Conservation (phyloP, 2,888 invertebrate genomes). For the Tetragonisca angustula region DNA sequence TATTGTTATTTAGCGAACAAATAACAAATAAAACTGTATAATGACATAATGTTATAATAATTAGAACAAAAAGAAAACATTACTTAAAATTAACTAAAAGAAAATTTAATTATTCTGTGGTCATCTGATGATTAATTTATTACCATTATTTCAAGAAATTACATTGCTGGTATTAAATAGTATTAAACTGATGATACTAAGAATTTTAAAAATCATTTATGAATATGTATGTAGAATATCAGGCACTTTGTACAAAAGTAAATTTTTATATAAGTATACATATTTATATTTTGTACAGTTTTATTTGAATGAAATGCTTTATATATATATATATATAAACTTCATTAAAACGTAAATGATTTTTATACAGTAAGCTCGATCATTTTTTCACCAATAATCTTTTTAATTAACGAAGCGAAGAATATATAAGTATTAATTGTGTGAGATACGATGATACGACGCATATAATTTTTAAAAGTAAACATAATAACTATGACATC, state of each 20-base stretch:
- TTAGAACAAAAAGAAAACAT: conserved; percentile 22
- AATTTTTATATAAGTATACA: conserved; percentile 64
- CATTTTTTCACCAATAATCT: conserved; percentile 34
- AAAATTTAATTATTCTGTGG: conserved; percentile 34
- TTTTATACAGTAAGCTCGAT: conserved; percentile 46
- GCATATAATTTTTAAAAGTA: conserved; percentile 29
- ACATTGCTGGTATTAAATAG: conserved; percentile 29
- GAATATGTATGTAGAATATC: conserved; percentile 34
- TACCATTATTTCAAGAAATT: conserved; percentile 32
- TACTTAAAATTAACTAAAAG: conserved; percentile 1
- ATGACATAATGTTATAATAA: not conserved
- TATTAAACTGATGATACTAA: conserved; percentile 35
- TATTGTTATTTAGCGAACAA: conserved; percentile 10
- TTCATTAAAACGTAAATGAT: conserved; percentile 46
- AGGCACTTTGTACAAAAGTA: conserved; percentile 60
- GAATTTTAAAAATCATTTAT: conserved; percentile 47
- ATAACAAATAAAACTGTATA: not conserved
- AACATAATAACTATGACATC: conserved; percentile 24
- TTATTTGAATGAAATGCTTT: conserved; percentile 53
- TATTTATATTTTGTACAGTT: conserved; percentile 67
- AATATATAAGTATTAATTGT: conserved; percentile 33
- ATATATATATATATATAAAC: conserved; percentile 34
- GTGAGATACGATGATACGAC: conserved; percentile 19
- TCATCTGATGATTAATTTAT: conserved; percentile 42
- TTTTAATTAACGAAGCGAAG: conserved; percentile 32